A percentile compares a stretch with the other conserved stretches of the same genome.
Conservation (phyloP, 2,888 invertebrate genomes). For the Agrilus biguttatus region DNA sequence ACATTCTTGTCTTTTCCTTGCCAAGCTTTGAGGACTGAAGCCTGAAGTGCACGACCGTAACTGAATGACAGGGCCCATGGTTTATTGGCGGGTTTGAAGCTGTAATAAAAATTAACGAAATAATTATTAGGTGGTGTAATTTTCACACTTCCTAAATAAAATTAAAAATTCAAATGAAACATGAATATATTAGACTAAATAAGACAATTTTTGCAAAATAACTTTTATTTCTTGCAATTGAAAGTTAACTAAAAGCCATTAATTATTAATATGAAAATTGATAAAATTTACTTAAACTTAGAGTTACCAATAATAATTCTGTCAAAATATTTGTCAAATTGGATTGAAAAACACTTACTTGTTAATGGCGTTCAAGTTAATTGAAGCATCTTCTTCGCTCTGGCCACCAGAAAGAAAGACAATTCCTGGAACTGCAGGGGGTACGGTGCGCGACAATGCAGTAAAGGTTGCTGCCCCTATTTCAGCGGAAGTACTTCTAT, state of each 20-base stretch:
- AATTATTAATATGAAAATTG: no score
- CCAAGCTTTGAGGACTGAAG: constrained; percentile 91
- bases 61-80: constrained; percentile 95
- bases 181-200: no score
- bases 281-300: no score
- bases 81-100: constrained; percentile 52
- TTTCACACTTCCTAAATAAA: no score
- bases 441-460: constrained; percentile 80
- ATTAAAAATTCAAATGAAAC: no score
- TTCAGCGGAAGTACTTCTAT: constrained; percentile 44
- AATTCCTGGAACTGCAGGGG: constrained; percentile 84
- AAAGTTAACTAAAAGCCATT: no score
- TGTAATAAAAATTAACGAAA: neutral
- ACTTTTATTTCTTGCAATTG: no score
- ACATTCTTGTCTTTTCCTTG: constrained; percentile 76
- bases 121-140: no score
- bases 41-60: constrained; percentile 90
- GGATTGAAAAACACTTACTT: constrained; percentile 21
- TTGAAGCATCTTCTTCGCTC: constrained; percentile 89
- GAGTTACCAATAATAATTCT: no score
- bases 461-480: constrained; percentile 82
- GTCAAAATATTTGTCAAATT: constrained; percentile 37
- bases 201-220: no score
- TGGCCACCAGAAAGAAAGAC: constrained; percentile 96
- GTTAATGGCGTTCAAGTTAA: constrained; percentile 91